A percentile compares a stretch with the other conserved stretches of the same genome.
phyloP scores from a whole-genome alignment of 2,888 invertebrate species.

The Lithophane semibrunnea region DNA sequence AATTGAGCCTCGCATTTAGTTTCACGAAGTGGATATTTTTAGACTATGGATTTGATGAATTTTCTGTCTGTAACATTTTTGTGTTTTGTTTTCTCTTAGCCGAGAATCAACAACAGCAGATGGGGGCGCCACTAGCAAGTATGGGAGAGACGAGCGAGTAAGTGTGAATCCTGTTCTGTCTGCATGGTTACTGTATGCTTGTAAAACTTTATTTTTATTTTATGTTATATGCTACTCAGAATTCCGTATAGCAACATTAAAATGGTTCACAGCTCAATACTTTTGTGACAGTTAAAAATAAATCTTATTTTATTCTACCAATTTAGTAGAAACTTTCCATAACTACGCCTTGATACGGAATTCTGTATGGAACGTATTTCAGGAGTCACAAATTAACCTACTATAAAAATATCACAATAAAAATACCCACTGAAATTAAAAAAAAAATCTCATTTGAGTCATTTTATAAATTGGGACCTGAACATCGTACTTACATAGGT shows the following conservation, averaged over 20 bases:
- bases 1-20: constrained; percentile 14
- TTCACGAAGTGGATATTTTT: neutral
- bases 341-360: constrained; percentile 29
- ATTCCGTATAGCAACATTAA: constrained; percentile 33
- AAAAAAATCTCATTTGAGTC: neutral
- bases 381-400: constrained; percentile 4
- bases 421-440: too few species aligned
- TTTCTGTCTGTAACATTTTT: neutral
- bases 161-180: constrained; percentile 76
- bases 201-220: constrained; percentile 40
- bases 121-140: constrained; percentile 91
- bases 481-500: constrained; percentile 32
- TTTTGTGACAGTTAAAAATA: neutral
- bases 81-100: constrained; percentile 70
- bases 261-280: neutral
- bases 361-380: constrained; percentile 40
- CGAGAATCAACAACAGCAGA: constrained; percentile 88
- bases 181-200: constrained; percentile 44
- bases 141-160: constrained; percentile 92
- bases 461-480: constrained; percentile 22
- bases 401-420: neutral
- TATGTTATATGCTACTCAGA: constrained; percentile 28
- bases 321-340: neutral
- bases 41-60: neutral
- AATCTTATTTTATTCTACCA: neutral